These are phyloP conservation scores for Dinomys branickii DNA, from an alignment of 2,113 vertebrate genomes.

Conservation along the genomic window DNA sequence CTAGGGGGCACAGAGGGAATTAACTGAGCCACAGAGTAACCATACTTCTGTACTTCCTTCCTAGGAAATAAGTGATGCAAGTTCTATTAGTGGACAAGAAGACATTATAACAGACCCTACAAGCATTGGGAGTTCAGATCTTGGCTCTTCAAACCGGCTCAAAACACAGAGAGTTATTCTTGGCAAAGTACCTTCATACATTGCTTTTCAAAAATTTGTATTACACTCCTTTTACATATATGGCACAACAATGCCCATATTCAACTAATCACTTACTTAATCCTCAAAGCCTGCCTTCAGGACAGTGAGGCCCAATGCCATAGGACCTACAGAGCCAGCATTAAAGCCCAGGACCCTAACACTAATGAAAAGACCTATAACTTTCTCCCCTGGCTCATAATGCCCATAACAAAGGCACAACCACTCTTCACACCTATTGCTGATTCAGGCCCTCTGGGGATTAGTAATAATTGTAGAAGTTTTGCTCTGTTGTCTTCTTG, in stretches of 20 bases:
- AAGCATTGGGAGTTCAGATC: not conserved
- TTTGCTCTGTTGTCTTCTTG: not conserved
- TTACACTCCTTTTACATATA: not conserved
- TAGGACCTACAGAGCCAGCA: not conserved
- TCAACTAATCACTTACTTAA: conserved; percentile 22
- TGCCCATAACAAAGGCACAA: not conserved
- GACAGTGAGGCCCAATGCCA: not conserved
- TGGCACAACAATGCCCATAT: not conserved
- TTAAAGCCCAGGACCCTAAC: not conserved
- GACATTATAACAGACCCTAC: not conserved
- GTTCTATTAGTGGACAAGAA: not conserved
- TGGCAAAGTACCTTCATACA: not conserved
- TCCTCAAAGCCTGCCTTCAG: not conserved
- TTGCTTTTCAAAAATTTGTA: not conserved
- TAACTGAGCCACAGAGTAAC: not conserved
- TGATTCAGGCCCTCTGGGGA: not conserved
- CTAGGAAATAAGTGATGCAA: not conserved
- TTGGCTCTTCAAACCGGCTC: not conserved
- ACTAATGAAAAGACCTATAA: not conserved
- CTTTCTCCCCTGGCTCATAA: not conserved
- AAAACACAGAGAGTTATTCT: conserved; percentile 25
- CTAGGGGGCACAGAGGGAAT: not conserved
- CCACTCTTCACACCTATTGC: not conserved
- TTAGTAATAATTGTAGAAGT: not conserved
- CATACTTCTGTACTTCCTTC: not conserved